Evolutionary conservation across 2,888 invertebrate species (phyloP), one percentile per base, ranked within the genome.

Genomic region (Pollenia angustigena): DNA sequence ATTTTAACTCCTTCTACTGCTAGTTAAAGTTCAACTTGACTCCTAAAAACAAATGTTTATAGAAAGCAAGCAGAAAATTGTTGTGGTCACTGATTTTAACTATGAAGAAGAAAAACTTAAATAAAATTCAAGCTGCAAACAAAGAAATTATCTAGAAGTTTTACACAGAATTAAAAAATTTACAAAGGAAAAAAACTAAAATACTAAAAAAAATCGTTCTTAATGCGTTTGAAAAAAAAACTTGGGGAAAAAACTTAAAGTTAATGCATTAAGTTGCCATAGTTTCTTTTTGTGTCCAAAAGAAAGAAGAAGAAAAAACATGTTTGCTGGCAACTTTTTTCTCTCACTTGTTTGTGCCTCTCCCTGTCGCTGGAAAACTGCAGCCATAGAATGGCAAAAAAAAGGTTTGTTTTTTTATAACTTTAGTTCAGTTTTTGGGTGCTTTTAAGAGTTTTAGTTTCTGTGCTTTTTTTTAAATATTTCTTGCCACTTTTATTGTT

Each of bases 11-110:
- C 16, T 75, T 50, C n/a, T 23, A 52, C 32, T 62, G n/a, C 50
- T 50, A 32, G 52, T 40, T 23, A 54, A 42, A 64, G 50, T 18
- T 32, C 7, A 56, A 60, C 18, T 16, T 50, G 48, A 52, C 58
- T 72, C 16, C 42, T 4, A 56, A 50, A 10, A 52, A 52, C 16
- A 66, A 23, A 66, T 6, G 0, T 6, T 32, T 32, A 32, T 6
- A 66, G 2, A 66, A 50, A 69, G 0, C 12, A 46, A 66, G 6
- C 66, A 12, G 40, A 32, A 76, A 64, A 60, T 60, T 54, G 46
- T 66, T 68, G 78, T 68, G 78, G 78, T 68, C 66, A 78, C 46
- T 56, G 78, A 54, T 56, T 78, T 64, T 32, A 6, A 32, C 32
- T 18, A 16, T 2, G 52, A 42, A 8, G 40, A 42, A 74, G 46